These are phyloP conservation scores for Ophion obscuratus DNA, from an alignment of 2,888 invertebrate species.

Conservation along the genomic window DNA sequence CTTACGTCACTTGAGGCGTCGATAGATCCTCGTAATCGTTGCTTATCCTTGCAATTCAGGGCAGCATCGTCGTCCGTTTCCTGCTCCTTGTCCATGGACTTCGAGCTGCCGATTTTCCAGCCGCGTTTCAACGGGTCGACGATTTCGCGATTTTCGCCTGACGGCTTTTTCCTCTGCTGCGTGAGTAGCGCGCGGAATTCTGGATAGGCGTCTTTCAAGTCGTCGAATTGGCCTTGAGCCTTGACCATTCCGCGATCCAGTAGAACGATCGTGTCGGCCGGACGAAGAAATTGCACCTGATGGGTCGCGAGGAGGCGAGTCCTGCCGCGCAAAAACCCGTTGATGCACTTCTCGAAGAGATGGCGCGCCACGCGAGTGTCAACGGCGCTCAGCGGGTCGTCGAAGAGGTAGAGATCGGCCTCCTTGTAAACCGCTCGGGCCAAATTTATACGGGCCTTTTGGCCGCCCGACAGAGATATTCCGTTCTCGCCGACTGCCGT, in stretches of 20 bases:
- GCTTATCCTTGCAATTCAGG: background rate
- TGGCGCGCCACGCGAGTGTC: conserved; percentile 96
- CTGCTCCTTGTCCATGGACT: background rate
- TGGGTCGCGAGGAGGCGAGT: conserved; percentile 87
- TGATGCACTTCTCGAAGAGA: conserved; percentile 93
- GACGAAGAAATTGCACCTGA: conserved; percentile 86
- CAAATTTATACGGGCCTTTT: conserved; percentile 89
- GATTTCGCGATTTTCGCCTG: background rate
- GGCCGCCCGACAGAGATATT: conserved; percentile 93
- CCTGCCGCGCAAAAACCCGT: conserved; percentile 85
- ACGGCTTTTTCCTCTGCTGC: background rate
- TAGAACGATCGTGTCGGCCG: conserved; percentile 80
- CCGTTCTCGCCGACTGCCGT: conserved; percentile 95
- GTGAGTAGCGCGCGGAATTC: conserved; percentile 86
- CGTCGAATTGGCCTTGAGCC: conserved; percentile 84
- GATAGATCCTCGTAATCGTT: background rate
- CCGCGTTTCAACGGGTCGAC: background rate
- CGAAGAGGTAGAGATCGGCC: conserved; percentile 94
- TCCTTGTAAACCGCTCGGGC: conserved; percentile 94
- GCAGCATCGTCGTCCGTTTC: background rate
- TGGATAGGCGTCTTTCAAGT: conserved; percentile 84
- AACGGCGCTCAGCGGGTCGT: conserved; percentile 96
- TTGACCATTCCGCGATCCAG: conserved; percentile 79
- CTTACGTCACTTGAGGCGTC: conserved; percentile 18
- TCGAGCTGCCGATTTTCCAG: background rate